Evolutionary conservation across 2,797 vertebrate genomes (phyloP).

Genomic region (Sebastiscus tertius): DNA sequence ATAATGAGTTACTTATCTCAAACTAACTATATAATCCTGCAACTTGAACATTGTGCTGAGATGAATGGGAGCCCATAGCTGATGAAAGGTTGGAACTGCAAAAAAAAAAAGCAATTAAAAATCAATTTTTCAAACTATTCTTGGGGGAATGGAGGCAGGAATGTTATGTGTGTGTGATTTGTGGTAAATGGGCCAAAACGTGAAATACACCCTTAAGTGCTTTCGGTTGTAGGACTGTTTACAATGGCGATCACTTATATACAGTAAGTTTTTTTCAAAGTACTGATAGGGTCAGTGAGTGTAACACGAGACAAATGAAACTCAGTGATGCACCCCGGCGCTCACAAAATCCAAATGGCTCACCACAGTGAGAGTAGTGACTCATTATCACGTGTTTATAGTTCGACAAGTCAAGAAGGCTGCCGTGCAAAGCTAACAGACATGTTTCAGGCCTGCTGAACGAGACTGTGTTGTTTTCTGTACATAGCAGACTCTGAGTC

Average conservation of each 20-base stretch:
- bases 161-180: slow-evolving; percentile 34
- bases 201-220: not conserved
- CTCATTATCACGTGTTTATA: slow-evolving; percentile 47
- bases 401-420: slow-evolving; percentile 49
- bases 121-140: not conserved
- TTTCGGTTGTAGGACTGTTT: not conserved
- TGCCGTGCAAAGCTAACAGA: slow-evolving; percentile 3
- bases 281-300: not conserved
- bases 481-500: slow-evolving; percentile 13
- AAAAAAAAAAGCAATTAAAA: not conserved
- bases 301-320: not conserved
- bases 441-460: slow-evolving; percentile 49
- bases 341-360: slow-evolving; percentile 17
- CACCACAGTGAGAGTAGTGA: slow-evolving; percentile 24
- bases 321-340: not conserved
- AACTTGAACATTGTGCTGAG: not conserved
- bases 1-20: not conserved
- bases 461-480: slow-evolving; percentile 47
- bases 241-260: not conserved
- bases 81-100: not conserved
- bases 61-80: not conserved
- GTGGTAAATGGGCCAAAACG: slow-evolving; percentile 15
- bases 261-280: not conserved
- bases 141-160: not conserved
- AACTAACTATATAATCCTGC: not conserved